These are phyloP conservation scores for Cephalophus harveyi DNA, from an alignment of 2,113 vertebrate species.

Conservation along the genomic window DNA sequence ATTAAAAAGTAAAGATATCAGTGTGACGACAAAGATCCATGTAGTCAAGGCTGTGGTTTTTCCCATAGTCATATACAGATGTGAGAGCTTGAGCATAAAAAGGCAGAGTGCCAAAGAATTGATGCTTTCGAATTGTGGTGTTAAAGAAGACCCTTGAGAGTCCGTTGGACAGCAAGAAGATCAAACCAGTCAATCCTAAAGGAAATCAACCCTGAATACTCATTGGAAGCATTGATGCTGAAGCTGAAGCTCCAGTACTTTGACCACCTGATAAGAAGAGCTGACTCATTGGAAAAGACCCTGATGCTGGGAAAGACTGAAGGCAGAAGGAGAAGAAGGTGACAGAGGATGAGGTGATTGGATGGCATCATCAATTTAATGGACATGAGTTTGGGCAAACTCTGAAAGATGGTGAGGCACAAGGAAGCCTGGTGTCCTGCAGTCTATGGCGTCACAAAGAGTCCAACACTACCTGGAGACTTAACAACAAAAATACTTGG, in stretches of 20 bases:
- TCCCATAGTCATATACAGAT: neutral
- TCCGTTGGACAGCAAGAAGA: neutral
- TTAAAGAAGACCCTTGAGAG: neutral
- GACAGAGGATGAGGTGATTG: neutral
- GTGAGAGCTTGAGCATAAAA: neutral
- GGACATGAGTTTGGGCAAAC: neutral
- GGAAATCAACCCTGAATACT: neutral
- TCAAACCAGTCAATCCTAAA: neutral
- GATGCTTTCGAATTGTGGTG: neutral
- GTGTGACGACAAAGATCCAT: neutral
- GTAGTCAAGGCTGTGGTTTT: neutral
- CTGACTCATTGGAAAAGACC: neutral
- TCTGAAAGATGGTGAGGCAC: neutral
- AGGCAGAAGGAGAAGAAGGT: neutral
- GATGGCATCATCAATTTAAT: neutral
- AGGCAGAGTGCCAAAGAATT: rapidly evolving
- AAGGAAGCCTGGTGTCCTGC: neutral
- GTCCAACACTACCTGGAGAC: rapidly evolving
- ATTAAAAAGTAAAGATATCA: neutral
- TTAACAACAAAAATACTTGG: neutral
- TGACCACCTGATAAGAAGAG: neutral
- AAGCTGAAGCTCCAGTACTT: neutral
- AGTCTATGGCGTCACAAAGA: neutral
- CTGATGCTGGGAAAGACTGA: neutral
- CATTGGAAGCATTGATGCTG: neutral